Evolutionary conservation across 2,888 invertebrate genomes (phyloP).

Genomic region (Drosophila neonasuta): DNA sequence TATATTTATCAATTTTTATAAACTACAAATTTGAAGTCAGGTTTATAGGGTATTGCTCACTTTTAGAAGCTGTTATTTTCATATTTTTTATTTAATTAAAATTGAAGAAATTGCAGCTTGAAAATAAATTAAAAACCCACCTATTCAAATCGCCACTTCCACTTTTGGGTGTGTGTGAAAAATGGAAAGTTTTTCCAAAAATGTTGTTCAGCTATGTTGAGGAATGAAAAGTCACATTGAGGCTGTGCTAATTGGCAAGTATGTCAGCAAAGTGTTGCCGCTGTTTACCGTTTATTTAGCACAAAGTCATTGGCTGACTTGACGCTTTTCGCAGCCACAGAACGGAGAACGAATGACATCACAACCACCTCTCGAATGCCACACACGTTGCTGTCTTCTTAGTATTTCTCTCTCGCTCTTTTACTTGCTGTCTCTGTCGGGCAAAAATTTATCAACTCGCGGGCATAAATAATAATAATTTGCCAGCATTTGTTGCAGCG

Average conservation of each 20-base stretch:
- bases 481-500: slow-evolving; percentile 62
- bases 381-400: slow-evolving; percentile 75
- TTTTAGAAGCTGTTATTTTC: background rate
- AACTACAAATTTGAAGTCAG: background rate
- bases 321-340: slow-evolving; percentile 45
- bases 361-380: slow-evolving; percentile 63
- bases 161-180: slow-evolving; percentile 8
- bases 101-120: slow-evolving; percentile 37
- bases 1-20: no score
- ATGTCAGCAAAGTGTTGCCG: slow-evolving; percentile 36
- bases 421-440: slow-evolving; percentile 1
- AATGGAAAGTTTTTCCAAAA: slow-evolving; percentile 47
- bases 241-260: slow-evolving; percentile 50
- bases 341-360: slow-evolving; percentile 69
- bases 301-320: slow-evolving; percentile 72
- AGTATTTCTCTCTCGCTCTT: background rate
- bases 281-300: slow-evolving; percentile 56
- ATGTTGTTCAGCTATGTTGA: slow-evolving; percentile 16
- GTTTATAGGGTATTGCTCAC: background rate
- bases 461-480: slow-evolving; percentile 74
- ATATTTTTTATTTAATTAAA: slow-evolving; percentile 51
- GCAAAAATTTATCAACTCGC: slow-evolving; percentile 58
- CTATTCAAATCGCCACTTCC: slow-evolving; percentile 38
- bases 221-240: slow-evolving; percentile 42
- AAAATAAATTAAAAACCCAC: slow-evolving; percentile 47